phyloP scores from a whole-genome alignment of 2,113 vertebrate genomes.

The Grantiella picta region DNA sequence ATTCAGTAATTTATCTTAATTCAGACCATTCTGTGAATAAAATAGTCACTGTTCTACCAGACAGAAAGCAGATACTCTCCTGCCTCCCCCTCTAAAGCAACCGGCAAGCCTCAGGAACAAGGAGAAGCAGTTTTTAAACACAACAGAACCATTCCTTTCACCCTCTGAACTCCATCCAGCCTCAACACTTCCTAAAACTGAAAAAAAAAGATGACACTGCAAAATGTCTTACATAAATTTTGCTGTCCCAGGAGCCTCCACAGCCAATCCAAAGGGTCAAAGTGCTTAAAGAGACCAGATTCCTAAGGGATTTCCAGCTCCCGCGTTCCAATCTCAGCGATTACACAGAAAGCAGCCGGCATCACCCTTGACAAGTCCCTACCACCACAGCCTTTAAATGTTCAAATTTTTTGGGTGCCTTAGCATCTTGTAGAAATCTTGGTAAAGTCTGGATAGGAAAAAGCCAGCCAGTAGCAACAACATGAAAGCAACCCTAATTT shows the following conservation, averaged over 20 bases:
- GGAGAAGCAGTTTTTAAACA: background rate
- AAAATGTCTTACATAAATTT: conserved; percentile 15
- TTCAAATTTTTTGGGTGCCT: background rate
- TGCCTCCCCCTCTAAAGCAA: background rate
- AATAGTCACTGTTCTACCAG: background rate
- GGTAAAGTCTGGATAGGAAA: background rate
- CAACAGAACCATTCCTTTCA: background rate
- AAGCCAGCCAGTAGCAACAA: background rate
- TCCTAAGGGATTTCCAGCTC: background rate
- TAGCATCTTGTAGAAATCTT: background rate
- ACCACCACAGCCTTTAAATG: background rate
- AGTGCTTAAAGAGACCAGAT: background rate
- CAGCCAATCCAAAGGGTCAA: conserved; percentile 10
- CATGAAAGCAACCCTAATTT: background rate
- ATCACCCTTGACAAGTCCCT: background rate
- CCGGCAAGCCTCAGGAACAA: background rate
- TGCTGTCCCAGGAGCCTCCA: background rate
- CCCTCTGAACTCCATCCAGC: background rate
- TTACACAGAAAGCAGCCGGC: background rate
- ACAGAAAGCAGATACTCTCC: background rate
- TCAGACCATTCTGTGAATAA: background rate
- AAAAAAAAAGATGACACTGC: background rate
- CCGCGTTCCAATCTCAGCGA: background rate
- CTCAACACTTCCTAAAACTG: conserved; percentile 4
- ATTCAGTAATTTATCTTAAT: background rate